phyloP scores from a whole-genome alignment of 2,888 invertebrate genomes.

The Drosophila kanekoi region DNA sequence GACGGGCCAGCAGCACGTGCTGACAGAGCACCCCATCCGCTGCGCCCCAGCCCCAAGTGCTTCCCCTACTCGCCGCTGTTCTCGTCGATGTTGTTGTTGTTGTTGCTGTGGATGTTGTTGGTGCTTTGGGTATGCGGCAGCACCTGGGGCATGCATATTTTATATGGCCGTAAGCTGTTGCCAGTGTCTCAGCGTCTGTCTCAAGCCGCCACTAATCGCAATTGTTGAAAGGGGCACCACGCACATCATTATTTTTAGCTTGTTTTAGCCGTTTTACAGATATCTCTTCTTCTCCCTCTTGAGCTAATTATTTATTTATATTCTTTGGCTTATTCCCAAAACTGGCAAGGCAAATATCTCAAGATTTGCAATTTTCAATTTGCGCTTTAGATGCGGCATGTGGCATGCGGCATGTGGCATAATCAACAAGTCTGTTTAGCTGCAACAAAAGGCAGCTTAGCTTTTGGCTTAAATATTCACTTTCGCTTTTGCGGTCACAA shows the following conservation, averaged over 20 bases:
- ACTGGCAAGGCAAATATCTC: constrained; percentile 52
- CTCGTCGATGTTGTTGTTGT: neutral
- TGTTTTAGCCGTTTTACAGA: constrained; percentile 7
- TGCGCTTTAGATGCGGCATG: constrained; percentile 15
- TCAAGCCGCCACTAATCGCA: constrained; percentile 56
- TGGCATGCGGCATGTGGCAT: constrained; percentile 25
- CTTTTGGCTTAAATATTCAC: neutral
- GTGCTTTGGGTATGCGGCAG: constrained; percentile 49
- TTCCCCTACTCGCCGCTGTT: neutral
- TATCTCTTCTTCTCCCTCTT: constrained; percentile 8
- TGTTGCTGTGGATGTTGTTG: constrained; percentile 10
- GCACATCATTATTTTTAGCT: constrained; percentile 51
- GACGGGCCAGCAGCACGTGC: constrained; percentile 75
- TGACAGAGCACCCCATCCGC: constrained; percentile 54
- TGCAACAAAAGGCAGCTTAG: constrained; percentile 9
- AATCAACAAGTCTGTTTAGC: constrained; percentile 54
- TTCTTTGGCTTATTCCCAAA: constrained; percentile 55
- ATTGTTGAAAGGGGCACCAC: constrained; percentile 44
- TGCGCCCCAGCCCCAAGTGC: constrained; percentile 22
- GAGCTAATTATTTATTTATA: constrained; percentile 69
- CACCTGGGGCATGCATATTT: constrained; percentile 71
- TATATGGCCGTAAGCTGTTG: constrained; percentile 54
- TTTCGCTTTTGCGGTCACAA: constrained; percentile 31
- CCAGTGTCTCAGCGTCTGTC: constrained; percentile 35
- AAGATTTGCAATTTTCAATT: constrained; percentile 54